A percentile compares a stretch with the other conserved stretches of the same genome.
These are phyloP conservation scores for Podiceps cristatus DNA, from an alignment of 2,113 vertebrate genomes.

Conservation along the genomic window DNA sequence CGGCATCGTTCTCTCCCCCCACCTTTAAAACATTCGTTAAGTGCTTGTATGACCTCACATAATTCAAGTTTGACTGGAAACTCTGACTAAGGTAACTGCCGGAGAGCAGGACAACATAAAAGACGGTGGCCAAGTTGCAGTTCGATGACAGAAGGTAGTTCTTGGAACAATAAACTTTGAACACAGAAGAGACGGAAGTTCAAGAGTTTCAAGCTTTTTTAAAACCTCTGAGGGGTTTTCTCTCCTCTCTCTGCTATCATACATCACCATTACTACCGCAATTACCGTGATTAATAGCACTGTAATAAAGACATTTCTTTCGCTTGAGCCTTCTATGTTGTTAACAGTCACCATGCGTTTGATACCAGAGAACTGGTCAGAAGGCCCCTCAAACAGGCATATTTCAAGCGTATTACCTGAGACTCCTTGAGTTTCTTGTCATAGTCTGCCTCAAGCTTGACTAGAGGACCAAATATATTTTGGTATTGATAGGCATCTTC, in stretches of 20 bases:
- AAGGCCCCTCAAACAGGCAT: neutral
- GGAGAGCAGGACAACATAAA: neutral
- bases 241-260: neutral
- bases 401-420: slow-evolving; percentile 80
- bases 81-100: neutral
- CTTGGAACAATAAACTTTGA: neutral
- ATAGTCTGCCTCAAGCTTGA: slow-evolving; percentile 98
- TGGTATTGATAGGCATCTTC: slow-evolving; percentile 99
- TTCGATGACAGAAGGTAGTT: fast-evolving
- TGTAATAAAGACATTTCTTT: neutral
- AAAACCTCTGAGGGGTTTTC: neutral
- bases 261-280: neutral
- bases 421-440: slow-evolving; percentile 99
- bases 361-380: neutral
- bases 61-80: neutral
- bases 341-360: neutral
- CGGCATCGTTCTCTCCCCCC: neutral
- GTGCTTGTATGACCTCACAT: neutral
- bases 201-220: neutral
- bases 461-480: slow-evolving; percentile 97
- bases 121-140: neutral
- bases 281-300: neutral
- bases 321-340: neutral
- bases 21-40: neutral
- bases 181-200: neutral